phyloP scores from a whole-genome alignment of 2,797 vertebrate species.

The Pyrocephalus nanus region DNA sequence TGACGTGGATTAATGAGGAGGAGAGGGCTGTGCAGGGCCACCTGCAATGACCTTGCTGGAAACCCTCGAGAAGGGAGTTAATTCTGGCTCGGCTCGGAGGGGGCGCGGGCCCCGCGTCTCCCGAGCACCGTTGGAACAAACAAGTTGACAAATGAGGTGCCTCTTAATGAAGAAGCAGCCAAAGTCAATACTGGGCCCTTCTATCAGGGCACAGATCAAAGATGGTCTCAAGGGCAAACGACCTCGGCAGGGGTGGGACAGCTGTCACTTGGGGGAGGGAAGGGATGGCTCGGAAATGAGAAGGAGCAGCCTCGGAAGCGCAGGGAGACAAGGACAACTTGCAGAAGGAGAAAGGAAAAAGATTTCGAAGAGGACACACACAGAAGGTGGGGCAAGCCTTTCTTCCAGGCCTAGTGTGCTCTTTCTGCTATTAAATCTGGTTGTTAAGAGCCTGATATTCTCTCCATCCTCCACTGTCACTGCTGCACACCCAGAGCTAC shows the following conservation, averaged over 20 bases:
- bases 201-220: conserved; percentile 60
- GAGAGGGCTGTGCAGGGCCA: neutral
- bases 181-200: conserved; percentile 57
- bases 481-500: neutral
- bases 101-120: neutral
- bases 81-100: neutral
- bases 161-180: conserved; percentile 43
- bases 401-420: neutral
- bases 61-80: conserved; percentile 13
- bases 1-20: conserved; percentile 23
- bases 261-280: conserved; percentile 21
- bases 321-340: neutral
- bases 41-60: conserved; percentile 32
- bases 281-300: neutral
- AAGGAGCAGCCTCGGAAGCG: neutral
- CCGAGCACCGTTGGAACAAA: conserved; percentile 32
- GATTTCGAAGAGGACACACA: neutral
- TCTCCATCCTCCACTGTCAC: neutral
- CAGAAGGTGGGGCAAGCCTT: neutral
- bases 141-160: conserved; percentile 66
- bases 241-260: conserved; percentile 46
- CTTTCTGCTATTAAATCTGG: neutral
- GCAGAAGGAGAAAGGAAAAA: neutral
- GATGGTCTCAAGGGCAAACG: conserved; percentile 36
- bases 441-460: neutral